phyloP scores from a whole-genome alignment of 2,888 invertebrate genomes.

The Monochamus alternatus region DNA sequence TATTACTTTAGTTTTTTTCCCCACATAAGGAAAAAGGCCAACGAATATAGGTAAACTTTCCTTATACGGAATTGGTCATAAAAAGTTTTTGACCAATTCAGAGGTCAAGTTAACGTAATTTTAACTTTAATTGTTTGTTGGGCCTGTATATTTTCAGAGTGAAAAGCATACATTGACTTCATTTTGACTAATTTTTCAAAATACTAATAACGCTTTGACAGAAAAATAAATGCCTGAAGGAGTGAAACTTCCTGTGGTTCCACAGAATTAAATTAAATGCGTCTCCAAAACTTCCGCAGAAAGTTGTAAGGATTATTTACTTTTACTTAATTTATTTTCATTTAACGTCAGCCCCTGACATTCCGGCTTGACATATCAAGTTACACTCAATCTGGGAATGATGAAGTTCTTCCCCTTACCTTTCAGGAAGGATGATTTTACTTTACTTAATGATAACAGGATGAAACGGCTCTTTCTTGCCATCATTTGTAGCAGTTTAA shows the following conservation, averaged over 20 bases:
- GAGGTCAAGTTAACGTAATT: no score
- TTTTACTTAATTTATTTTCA: conserved; percentile 13
- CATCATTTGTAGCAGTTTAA: no score
- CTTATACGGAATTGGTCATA: no score
- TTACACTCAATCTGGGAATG: neutral
- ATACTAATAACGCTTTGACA: neutral
- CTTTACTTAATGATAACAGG: no score
- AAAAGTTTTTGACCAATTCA: no score
- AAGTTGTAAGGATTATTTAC: conserved; percentile 11
- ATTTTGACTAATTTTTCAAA: neutral
- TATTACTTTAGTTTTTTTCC: no score
- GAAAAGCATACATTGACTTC: neutral
- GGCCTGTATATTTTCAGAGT: no score
- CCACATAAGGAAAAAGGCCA: no score
- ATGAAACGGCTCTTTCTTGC: no score
- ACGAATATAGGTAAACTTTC: no score
- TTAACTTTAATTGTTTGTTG: no score
- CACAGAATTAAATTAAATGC: conserved; percentile 8
- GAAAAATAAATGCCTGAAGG: conserved; percentile 10
- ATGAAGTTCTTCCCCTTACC: neutral
- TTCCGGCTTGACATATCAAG: conserved; percentile 1
- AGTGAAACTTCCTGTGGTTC: conserved; percentile 1
- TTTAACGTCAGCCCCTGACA: neutral
- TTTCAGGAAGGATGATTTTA: neutral
- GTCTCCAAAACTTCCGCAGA: neutral